Conservation (phyloP, 2,888 invertebrate species). For the Atherix ibis region DNA sequence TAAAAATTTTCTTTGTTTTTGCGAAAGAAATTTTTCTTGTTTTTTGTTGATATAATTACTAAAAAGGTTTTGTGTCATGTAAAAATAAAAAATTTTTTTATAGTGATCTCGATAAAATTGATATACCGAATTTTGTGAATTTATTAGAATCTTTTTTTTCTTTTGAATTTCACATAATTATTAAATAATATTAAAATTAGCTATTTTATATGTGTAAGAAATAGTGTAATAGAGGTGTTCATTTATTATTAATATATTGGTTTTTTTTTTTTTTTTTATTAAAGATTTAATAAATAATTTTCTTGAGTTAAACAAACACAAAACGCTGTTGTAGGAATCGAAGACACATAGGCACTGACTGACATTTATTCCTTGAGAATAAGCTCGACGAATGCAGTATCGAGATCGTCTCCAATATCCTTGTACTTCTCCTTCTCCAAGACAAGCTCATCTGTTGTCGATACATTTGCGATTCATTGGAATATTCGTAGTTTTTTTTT, state of each 20-base stretch:
- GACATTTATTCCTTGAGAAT: slow-evolving; percentile 52
- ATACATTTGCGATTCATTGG: no score
- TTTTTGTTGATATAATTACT: no score
- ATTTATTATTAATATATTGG: slow-evolving; percentile 1
- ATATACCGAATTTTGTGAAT: background rate
- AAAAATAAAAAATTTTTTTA: no score
- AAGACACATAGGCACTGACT: no score
- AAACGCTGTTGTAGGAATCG: background rate
- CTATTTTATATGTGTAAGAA: background rate
- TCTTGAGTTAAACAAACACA: slow-evolving; percentile 10
- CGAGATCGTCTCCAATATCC: slow-evolving; percentile 99
- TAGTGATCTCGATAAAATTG: no score
- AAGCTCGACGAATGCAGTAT: slow-evolving; percentile 94
- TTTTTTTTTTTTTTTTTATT: slow-evolving; percentile 4
- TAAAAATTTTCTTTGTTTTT: no score
- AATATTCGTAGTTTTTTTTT: background rate
- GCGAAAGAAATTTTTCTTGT: no score
- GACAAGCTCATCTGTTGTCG: slow-evolving; percentile 77
- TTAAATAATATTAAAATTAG: background rate
- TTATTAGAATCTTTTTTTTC: background rate
- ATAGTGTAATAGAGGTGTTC: background rate
- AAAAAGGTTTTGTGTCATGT: no score
- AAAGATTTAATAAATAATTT: slow-evolving; percentile 7
- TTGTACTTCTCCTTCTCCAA: slow-evolving; percentile 99
- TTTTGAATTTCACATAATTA: background rate